Evolutionary conservation across 1,140 invertebrate genomes (phyloP), one percentile per base, ranked within the genome.

Genomic region (Elymnias hypermnestra): DNA sequence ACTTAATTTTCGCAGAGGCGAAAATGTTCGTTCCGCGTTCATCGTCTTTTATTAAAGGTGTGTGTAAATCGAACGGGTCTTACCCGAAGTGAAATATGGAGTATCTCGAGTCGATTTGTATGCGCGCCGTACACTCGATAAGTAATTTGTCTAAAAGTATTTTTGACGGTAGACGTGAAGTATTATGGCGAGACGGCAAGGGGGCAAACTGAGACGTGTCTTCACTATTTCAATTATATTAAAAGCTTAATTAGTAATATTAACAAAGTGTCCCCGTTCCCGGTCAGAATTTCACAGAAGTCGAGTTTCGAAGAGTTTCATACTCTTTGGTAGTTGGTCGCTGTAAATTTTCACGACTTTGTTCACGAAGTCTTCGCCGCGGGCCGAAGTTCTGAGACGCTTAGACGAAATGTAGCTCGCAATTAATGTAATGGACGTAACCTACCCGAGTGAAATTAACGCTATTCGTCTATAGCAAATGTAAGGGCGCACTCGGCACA

Each of bases 371-470:
- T 66, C 71, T 68, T 65, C 59, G 51, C 53, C 63, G 61, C 57
- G 63, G 64, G 63, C 43, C 61, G 58, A 74, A 83, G 61, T 84
- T 79, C 53, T 67, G 64, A 74, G 74, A 74, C 71, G 77, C 65
- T 83, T 77, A 73, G 76, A 75, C 69, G 76, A 82, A 85, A 83
- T 73, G 71, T 73, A 70, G 72, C 68, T 78, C 57, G 78, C 77
- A 85, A 85, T 85, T 85, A 85, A 69, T 65, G 69, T 82, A 85
- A 85, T 85, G 78, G 75, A 82, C 69, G 72, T 65, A 77, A 81
- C 75, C 71, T 72, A 68, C 58, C 64, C 43, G 53, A 52, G 61
- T 56, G 57, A 72, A 81, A 82, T 84, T 81, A 81, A 82, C 76
- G 74, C 70, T 63, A 78, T 82, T 76, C 79, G 64, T 84, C 75